Evolutionary conservation across 2,888 invertebrate genomes (phyloP), one percentile per base, ranked within the genome.

Genomic region (Bellardia bayeri): DNA sequence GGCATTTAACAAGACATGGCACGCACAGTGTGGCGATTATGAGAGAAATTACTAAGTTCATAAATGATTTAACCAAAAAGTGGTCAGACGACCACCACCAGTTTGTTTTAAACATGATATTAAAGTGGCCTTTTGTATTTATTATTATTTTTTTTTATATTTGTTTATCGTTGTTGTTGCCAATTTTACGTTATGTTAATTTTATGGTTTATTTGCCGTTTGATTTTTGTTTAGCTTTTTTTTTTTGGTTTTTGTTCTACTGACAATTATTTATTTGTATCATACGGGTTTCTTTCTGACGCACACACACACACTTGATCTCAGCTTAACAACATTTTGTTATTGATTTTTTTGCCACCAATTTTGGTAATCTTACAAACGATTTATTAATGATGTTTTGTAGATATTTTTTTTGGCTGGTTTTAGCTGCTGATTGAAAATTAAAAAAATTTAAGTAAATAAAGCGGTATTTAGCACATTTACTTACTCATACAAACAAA

Each of bases 1-100:
- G 96, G 72, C 94, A 92, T 89, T 91, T 87, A 40, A 85, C 88
- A 37, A 71, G 8, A 69, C 58, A 69, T 58, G 78, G 82, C 81
- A 85, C 63, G 69, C 74, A 84, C 8, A 88, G 68, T 78, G 37
- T 56, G 9, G 49, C 37, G 45, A 80, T 69, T 64, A 56, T 30
- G 56, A 89, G 72, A 86, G 88, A 86, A 86, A 88, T 30, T 51
- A 68, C 42, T 16, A 61, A 69, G 5, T 71, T 58, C 37, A 76
- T 64, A 61, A 82, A 75, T 64, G 72, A 45, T 80, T 72, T 80
- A 83, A 86, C 30, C 80, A 74, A 79, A 56, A 82, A 80, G 86
- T 89, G 88, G 82, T 87, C 85, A 71, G 75, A 76, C 68, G 80
- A 85, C 83, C 85, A 87, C 85, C 69, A 63, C 78, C 86, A 83